Evolutionary conservation across 1,140 invertebrate species (phyloP).

Genomic region (Pomacea maculata): DNA sequence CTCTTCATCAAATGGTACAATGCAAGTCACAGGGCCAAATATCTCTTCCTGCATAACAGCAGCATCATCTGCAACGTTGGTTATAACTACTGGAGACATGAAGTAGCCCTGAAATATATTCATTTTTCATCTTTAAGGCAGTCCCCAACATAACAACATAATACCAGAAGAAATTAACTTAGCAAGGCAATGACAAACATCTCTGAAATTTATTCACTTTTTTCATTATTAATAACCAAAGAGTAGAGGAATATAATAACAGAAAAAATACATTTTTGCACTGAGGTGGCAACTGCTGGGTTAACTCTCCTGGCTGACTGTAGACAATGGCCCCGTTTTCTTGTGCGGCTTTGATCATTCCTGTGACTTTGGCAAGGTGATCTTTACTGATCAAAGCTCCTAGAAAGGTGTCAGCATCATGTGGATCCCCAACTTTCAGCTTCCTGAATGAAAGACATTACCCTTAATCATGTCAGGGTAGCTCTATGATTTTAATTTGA

Average conservation of each 20-base stretch:
- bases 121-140: neutral
- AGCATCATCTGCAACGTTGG: constrained; percentile 64
- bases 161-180: neutral
- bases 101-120: constrained; percentile 68
- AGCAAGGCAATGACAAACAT: neutral
- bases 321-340: constrained; percentile 57
- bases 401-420: constrained; percentile 60
- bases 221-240: neutral
- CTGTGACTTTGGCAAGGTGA: constrained; percentile 69
- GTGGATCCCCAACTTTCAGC: constrained; percentile 69
- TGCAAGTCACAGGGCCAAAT: constrained; percentile 72
- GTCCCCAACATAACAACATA: neutral
- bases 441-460: constrained; percentile 50
- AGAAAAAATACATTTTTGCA: constrained; percentile 52
- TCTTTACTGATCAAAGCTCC: constrained; percentile 69
- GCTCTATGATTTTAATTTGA: neutral
- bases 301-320: constrained; percentile 56
- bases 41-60: constrained; percentile 72
- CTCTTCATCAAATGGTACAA: constrained; percentile 69
- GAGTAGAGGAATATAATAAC: neutral
- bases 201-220: neutral
- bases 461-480: neutral
- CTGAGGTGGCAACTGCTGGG: constrained; percentile 50
- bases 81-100: constrained; percentile 69
- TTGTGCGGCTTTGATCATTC: constrained; percentile 64